These are phyloP conservation scores for Trematomus loennbergii DNA, from an alignment of 2,113 vertebrate species.

Conservation along the genomic window DNA sequence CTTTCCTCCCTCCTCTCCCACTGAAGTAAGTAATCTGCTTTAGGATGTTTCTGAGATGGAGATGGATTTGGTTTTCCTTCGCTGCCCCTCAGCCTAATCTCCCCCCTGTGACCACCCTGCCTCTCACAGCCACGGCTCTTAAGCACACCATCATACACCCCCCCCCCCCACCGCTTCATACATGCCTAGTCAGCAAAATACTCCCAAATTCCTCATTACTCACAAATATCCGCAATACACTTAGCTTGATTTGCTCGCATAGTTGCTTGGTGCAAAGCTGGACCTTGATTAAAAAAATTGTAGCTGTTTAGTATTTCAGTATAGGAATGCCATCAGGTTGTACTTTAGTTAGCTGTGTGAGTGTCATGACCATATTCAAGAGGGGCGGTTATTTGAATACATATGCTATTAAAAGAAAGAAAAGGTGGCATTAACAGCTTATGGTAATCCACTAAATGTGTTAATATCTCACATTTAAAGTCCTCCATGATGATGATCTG, in stretches of 20 bases:
- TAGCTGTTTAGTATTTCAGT: slow-evolving; percentile 20
- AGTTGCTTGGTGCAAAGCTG: slow-evolving; percentile 48
- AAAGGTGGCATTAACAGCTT: slow-evolving; percentile 5
- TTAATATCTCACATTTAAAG: slow-evolving; percentile 6
- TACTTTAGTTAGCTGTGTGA: slow-evolving; percentile 11
- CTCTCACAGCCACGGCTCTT: slow-evolving; percentile 65
- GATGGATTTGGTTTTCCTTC: slow-evolving; percentile 82
- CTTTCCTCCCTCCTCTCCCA: slow-evolving; percentile 41
- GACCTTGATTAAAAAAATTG: slow-evolving; percentile 59
- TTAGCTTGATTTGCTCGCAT: slow-evolving; percentile 78
- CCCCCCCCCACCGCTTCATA: slow-evolving; percentile 31
- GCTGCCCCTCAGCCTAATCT: slow-evolving; percentile 80
- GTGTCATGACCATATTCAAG: slow-evolving; percentile 9
- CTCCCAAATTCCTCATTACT: slow-evolving; percentile 82
- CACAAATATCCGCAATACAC: slow-evolving; percentile 79
- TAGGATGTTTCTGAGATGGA: slow-evolving; percentile 83
- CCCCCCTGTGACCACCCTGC: slow-evolving; percentile 72
- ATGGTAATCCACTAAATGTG: slow-evolving; percentile 19
- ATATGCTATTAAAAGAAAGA: slow-evolving; percentile 14
- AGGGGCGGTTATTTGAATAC: not conserved
- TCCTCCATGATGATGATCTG: not conserved
- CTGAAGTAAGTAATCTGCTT: slow-evolving; percentile 83
- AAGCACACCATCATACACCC: slow-evolving; percentile 73
- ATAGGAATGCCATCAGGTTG: slow-evolving; percentile 19
- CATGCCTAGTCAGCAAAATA: slow-evolving; percentile 77